Percentiles rank a stretch among this genome's conserved stretches.
Evolutionary conservation across 2,113 vertebrate genomes (phyloP).

Genomic region (Petrocephalus microphthalmus): DNA sequence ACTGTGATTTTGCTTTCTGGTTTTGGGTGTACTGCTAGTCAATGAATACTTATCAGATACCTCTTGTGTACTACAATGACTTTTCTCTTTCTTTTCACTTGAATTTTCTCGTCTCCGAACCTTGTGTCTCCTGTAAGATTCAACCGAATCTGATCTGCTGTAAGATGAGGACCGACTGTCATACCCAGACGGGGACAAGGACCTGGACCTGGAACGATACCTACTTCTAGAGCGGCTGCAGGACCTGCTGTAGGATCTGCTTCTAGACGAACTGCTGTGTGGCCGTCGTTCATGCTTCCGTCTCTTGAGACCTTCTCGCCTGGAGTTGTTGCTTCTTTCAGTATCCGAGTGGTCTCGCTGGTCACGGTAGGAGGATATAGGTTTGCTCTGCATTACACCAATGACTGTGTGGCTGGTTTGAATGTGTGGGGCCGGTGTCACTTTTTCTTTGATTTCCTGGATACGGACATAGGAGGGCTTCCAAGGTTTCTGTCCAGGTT

Average conservation of each 20-base stretch:
- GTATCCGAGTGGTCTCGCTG: conserved; percentile 55
- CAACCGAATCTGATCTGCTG: conserved; percentile 72
- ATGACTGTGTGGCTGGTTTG: conserved; percentile 47
- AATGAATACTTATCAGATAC: conserved; percentile 48
- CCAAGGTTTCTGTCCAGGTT: conserved; percentile 95
- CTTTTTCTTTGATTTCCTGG: conserved; percentile 80
- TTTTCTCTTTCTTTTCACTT: conserved; percentile 49
- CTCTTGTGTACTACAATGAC: conserved; percentile 52
- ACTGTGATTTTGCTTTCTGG: conserved; percentile 27
- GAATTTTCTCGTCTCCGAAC: conserved; percentile 46
- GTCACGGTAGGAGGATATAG: conserved; percentile 49
- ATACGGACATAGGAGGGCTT: conserved; percentile 89
- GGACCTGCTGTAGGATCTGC: conserved; percentile 68
- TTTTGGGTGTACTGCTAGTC: neutral
- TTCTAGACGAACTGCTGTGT: conserved; percentile 69
- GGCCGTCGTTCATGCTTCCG: conserved; percentile 56
- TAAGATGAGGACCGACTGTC: conserved; percentile 63
- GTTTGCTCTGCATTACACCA: conserved; percentile 44
- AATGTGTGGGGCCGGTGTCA: conserved; percentile 51
- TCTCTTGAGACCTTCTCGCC: conserved; percentile 52
- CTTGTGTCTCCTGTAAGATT: conserved; percentile 54
- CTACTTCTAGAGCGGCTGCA: conserved; percentile 59
- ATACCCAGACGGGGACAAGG: conserved; percentile 65
- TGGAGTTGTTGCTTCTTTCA: conserved; percentile 54
- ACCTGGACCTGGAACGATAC: conserved; percentile 71